Percentiles rank a stretch among this genome's conserved stretches.
These are phyloP conservation scores for Kryptopterus vitreolus DNA, from an alignment of 2,797 vertebrate species.

Conservation along the genomic window DNA sequence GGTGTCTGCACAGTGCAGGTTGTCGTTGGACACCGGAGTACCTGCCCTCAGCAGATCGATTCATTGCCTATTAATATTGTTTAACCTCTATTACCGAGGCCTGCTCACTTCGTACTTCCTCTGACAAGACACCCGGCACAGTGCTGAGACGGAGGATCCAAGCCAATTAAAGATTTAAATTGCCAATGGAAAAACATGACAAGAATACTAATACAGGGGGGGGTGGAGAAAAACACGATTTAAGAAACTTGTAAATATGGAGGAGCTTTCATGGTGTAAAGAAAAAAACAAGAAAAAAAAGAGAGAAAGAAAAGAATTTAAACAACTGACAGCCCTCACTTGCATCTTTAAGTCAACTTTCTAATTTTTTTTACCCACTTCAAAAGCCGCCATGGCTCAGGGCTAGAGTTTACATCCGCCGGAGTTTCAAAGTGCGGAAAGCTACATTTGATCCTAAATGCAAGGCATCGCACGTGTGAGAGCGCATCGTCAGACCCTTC, in stretches of 20 bases:
- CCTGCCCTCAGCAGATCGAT: constrained; percentile 51
- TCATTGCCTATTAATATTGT: constrained; percentile 60
- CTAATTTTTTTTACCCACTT: constrained; percentile 45
- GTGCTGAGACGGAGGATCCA: constrained; percentile 66
- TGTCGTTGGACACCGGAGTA: constrained; percentile 49
- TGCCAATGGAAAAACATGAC: constrained; percentile 66
- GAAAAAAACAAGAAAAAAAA: constrained; percentile 14
- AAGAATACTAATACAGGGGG: constrained; percentile 71
- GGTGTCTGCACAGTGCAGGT: constrained; percentile 41
- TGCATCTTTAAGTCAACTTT: constrained; percentile 38
- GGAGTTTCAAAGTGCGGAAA: constrained; percentile 36
- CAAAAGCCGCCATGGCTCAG: constrained; percentile 45
- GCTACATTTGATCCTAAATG: constrained; percentile 41
- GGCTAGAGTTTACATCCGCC: constrained; percentile 26
- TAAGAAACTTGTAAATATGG: neutral
- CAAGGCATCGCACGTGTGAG: constrained; percentile 21
- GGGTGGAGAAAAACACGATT: constrained; percentile 42
- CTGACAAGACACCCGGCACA: constrained; percentile 49
- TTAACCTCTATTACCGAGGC: constrained; percentile 57
- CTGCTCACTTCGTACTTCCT: constrained; percentile 46
- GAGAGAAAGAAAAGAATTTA: constrained; percentile 13
- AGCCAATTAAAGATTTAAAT: constrained; percentile 75
- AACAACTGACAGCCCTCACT: constrained; percentile 29
- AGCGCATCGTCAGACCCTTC: constrained; percentile 38
- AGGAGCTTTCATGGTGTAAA: neutral